phyloP scores from a whole-genome alignment of 23 tunicate genomes.

The Halocynthia roretzi region DNA sequence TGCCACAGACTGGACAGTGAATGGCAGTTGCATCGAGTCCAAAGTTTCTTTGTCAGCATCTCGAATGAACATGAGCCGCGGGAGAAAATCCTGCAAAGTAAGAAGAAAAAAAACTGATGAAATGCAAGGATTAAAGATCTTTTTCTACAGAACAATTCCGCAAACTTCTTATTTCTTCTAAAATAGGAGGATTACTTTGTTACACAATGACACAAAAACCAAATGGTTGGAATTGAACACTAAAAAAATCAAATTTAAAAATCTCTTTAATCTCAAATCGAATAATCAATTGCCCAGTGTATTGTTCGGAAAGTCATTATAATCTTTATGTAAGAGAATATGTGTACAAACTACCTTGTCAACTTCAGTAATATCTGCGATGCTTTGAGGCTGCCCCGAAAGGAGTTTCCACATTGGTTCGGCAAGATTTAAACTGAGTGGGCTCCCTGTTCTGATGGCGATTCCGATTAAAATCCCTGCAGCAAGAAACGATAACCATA shows the following conservation, averaged over 20 bases:
- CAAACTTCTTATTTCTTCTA: too few species aligned
- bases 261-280: too few species aligned
- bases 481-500: not conserved
- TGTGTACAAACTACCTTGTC: conserved; percentile 38
- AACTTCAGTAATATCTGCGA: conserved; percentile 63
- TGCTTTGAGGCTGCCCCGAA: conserved; percentile 37
- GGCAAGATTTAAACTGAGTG: conserved; percentile 70
- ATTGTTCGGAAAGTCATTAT: not conserved
- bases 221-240: too few species aligned
- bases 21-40: conserved; percentile 50
- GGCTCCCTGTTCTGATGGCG: conserved; percentile 84
- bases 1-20: conserved; percentile 31
- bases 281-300: too few species aligned
- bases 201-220: too few species aligned
- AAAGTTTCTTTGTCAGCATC: conserved; percentile 50
- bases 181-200: too few species aligned
- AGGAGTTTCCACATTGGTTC: conserved; percentile 84
- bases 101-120: not conserved
- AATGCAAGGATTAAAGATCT: not conserved
- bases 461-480: conserved; percentile 80
- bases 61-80: conserved; percentile 57
- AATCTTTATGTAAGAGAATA: not conserved
- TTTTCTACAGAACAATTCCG: not conserved
- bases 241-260: too few species aligned
- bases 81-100: conserved; percentile 51